Evolutionary conservation across 2,888 invertebrate genomes (phyloP), one percentile per base, ranked within the genome.

Genomic region (Acleris emargana): DNA sequence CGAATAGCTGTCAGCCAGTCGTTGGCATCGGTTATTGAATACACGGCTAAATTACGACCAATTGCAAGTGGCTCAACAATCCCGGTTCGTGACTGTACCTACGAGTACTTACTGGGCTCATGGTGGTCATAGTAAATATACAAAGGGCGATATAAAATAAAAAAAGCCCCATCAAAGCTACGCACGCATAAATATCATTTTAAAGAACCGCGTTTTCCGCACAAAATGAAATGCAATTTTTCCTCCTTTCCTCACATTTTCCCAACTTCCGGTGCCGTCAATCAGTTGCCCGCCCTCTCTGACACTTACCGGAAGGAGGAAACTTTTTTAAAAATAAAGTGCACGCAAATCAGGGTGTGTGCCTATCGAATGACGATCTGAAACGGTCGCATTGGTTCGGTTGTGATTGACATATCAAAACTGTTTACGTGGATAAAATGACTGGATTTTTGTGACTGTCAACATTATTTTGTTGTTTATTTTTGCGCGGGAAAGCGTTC

Each of bases 241-340:
- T 81, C 76, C 71, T 70, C 68, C 67, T 71, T 71, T 68, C 62
- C 64, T 64, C 62, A 52, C 64, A 69, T 69, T 66, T 66, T 69
- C 68, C 68, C 73, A 76, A 70, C 71, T 82, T 78, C 81, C 81
- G 77, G 74, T 70, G 69, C 77, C 83, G 89, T 89, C 90, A 87
- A 88, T 89, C 88, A 87, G 72, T 73, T 64, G 72, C 73, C 80
- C 77, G 79, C 81, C 82, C 80, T 84, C 87, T 84, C 77, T 85
- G 89, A 89, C 89, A 87, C 49, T 5, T 53, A 75, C 71, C 71
- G 62, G 77, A 58, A 58, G 55, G 50, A 63, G 64, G 59, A 57
- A 64, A 57, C 52, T 68, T 68, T 58, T 51, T 32, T 28, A 45
- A 38, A 59, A 64, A 63, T 58, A 63, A 58, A 63, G 32, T 54